Evolutionary conservation across 2,888 invertebrate genomes (phyloP).

Genomic region (Ophion ventricosus): DNA sequence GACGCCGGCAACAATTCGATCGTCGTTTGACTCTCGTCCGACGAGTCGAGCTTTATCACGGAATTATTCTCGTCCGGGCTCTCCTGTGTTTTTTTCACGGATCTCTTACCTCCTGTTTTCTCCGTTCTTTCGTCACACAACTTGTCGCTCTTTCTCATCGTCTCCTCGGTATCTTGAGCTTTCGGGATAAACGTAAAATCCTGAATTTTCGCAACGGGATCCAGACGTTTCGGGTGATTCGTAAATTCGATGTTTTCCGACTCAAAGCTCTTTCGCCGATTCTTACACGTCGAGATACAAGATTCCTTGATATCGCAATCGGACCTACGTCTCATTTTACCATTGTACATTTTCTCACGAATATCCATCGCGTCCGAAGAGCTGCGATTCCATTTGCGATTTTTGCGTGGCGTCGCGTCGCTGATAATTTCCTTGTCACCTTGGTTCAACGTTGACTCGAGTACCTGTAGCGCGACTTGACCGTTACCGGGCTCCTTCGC

Average conservation of each 20-base stretch:
- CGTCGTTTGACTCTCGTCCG: slow-evolving; percentile 81
- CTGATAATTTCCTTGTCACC: slow-evolving; percentile 5
- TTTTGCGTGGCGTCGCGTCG: neutral
- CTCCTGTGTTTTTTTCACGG: slow-evolving; percentile 8
- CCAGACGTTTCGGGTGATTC: neutral
- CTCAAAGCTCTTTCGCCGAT: slow-evolving; percentile 54
- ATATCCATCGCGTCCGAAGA: slow-evolving; percentile 2
- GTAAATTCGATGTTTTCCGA: slow-evolving; percentile 11
- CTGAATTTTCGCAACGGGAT: neutral
- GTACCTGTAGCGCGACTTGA: slow-evolving; percentile 71
- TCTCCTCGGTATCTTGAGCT: neutral
- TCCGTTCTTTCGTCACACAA: neutral
- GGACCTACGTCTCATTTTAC: slow-evolving; percentile 69
- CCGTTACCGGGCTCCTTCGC: slow-evolving; percentile 77
- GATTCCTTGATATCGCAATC: slow-evolving; percentile 65
- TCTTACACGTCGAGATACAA: neutral
- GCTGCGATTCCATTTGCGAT: slow-evolving; percentile 29
- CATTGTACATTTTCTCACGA: slow-evolving; percentile 32
- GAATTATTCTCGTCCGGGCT: slow-evolving; percentile 58
- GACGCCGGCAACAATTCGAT: slow-evolving; percentile 55
- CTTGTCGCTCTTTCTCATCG: neutral
- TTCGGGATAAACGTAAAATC: neutral
- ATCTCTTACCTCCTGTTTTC: neutral
- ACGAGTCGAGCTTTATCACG: slow-evolving; percentile 79
- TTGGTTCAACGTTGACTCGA: slow-evolving; percentile 53